Evolutionary conservation across 2,113 vertebrate genomes (phyloP).

Genomic region (Terrapene triunguis): DNA sequence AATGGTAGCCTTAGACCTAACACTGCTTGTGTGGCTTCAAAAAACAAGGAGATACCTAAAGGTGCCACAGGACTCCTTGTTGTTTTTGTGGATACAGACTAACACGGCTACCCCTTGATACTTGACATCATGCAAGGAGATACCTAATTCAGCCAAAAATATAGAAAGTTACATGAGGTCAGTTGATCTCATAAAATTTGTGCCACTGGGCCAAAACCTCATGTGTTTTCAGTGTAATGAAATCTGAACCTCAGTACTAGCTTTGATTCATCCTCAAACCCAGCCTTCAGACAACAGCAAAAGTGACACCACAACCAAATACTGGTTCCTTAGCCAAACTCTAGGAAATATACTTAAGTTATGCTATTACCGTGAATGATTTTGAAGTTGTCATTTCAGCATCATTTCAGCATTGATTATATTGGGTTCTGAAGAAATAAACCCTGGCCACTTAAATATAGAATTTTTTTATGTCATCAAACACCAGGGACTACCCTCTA

Average conservation of each 20-base stretch:
- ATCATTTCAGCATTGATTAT: not conserved
- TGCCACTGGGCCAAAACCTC: conserved; percentile 36
- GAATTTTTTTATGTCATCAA: not conserved
- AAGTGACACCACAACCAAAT: conserved; percentile 7
- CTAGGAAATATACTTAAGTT: not conserved
- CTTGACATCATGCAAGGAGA: too few relatives aligned
- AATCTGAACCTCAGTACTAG: conserved; percentile 7
- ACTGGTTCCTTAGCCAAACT: not conserved
- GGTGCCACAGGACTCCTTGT: too few relatives aligned
- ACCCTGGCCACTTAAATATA: not conserved
- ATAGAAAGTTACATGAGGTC: not conserved
- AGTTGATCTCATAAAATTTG: conserved; percentile 19
- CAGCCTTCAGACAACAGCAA: not conserved
- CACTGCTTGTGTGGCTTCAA: not conserved
- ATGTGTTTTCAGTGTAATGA: conserved; percentile 25
- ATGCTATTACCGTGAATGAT: not conserved
- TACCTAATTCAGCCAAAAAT: too few relatives aligned
- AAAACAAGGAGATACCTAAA: too few relatives aligned
- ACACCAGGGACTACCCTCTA: not conserved
- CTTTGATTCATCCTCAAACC: not conserved
- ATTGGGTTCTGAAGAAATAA: not conserved
- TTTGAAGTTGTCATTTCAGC: not conserved
- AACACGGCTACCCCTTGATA: too few relatives aligned
- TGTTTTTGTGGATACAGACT: too few relatives aligned
- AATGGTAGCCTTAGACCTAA: too few relatives aligned